These are phyloP conservation scores for Prionace glauca DNA, from an alignment of 2,797 vertebrate genomes.

Conservation along the genomic window DNA sequence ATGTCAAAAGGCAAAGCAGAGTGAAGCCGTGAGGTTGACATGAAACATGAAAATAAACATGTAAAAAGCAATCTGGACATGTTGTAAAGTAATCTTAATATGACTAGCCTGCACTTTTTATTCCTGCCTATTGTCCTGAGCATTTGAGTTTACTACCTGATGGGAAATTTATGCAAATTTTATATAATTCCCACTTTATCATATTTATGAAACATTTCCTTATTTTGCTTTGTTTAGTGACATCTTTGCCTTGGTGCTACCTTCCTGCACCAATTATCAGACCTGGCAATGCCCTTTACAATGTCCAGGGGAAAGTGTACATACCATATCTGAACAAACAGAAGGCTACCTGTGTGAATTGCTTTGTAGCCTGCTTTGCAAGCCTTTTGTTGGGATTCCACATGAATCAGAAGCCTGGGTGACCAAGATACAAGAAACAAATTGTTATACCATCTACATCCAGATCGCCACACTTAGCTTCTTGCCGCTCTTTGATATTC, in stretches of 20 bases:
- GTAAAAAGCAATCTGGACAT: background rate
- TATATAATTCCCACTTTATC: conserved; percentile 19
- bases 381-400: background rate
- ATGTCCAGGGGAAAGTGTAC: background rate
- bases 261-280: background rate
- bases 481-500: background rate
- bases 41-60: background rate
- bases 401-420: background rate
- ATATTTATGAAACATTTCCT: background rate
- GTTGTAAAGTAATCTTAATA: background rate
- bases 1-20: background rate
- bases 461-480: background rate
- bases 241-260: background rate
- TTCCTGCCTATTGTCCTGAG: background rate
- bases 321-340: background rate
- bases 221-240: background rate
- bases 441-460: background rate
- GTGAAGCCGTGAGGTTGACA: no score
- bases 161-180: conserved; percentile 31
- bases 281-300: background rate
- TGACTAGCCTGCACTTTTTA: background rate
- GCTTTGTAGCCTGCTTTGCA: background rate
- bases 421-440: background rate
- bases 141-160: background rate
- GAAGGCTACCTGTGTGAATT: background rate